Base-by-base conservation (phyloP, 1,140 invertebrate species). In the Microplitis mediator region DNA sequence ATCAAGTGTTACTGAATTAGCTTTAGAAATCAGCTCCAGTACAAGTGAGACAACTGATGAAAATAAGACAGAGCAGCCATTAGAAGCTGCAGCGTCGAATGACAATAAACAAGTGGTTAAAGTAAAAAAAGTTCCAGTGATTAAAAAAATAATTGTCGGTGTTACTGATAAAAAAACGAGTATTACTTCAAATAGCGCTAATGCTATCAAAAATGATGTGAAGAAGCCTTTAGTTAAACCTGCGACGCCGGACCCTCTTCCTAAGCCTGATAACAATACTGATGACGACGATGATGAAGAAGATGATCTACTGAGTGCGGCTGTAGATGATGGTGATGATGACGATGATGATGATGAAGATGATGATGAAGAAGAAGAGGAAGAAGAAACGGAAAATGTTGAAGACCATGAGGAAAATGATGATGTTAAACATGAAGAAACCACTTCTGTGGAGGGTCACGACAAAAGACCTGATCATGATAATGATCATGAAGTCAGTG, bases 281-380 rank as follows among this genome's bases (percentile, higher is more conserved):
- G 75, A 82, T 2, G 80, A 82, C 0, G 79, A 84, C 1, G 80
- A 82, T 0, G 79, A 84, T 4, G 81, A 85, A 51, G 8, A 75
- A 4, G 35, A 62, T 69, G 74, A 77, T 16, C 23, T 23, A 23
- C 23, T 23, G 23, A 23, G 23, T 23, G 70, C 77, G 8, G 78
- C 78, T 1, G 80, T 82, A 13, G 83, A 86, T 61, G 75, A 80
- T 13, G 75, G 79, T 13, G 78, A 81, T 32, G 76, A 84, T 8
- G 76, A 75, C 35, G 78, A 80, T 36, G 72, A 76, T 9, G 76
- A 78, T 13, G 75, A 77, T 0, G 74, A 77, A 5, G 75, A 71
- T 65, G 65, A 54, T 3, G 73, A 75, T n/a, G 72, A 79, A 4
- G 50, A 74, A 5, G 76, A 78, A 5, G 72, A 74, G 23, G 74